phyloP scores from a whole-genome alignment of 1,140 invertebrate species.

The Nasonia longicornis region DNA sequence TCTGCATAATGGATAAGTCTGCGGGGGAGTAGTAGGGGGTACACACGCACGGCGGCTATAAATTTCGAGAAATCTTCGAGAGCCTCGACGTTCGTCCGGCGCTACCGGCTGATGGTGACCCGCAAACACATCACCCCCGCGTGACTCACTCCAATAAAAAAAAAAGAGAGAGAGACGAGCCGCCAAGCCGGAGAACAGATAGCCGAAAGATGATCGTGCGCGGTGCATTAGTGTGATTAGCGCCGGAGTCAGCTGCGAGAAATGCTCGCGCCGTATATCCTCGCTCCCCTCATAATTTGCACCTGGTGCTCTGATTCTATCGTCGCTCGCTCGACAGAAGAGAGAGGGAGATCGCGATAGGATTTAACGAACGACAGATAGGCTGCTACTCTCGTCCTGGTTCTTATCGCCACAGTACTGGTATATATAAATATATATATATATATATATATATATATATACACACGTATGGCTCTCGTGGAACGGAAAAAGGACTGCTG shows the following conservation, averaged over 20 bases:
- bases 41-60: neutral
- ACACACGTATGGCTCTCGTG: too few relatives aligned
- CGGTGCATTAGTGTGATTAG: conserved; percentile 67
- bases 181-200: neutral
- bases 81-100: neutral
- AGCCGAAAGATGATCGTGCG: conserved; percentile 44
- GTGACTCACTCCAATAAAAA: conserved; percentile 40
- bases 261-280: conserved; percentile 11
- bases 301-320: conserved; percentile 69
- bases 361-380: conserved; percentile 54
- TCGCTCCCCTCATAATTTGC: conserved; percentile 63
- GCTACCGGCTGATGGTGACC: too few relatives aligned
- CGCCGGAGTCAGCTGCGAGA: conserved; percentile 46
- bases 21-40: too few relatives aligned
- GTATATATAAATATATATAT: neutral
- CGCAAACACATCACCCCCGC: conserved; percentile 2
- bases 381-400: conserved; percentile 42
- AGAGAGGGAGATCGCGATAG: conserved; percentile 52
- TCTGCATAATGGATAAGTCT: conserved; percentile 1
- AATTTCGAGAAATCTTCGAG: neutral
- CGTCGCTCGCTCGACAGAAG: conserved; percentile 43
- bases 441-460: too few relatives aligned
- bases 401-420: neutral
- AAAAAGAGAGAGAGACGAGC: neutral
- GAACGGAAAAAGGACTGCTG: too few relatives aligned